phyloP scores from a whole-genome alignment of 2,888 invertebrate genomes.

The Rhyacophila evoluta region DNA sequence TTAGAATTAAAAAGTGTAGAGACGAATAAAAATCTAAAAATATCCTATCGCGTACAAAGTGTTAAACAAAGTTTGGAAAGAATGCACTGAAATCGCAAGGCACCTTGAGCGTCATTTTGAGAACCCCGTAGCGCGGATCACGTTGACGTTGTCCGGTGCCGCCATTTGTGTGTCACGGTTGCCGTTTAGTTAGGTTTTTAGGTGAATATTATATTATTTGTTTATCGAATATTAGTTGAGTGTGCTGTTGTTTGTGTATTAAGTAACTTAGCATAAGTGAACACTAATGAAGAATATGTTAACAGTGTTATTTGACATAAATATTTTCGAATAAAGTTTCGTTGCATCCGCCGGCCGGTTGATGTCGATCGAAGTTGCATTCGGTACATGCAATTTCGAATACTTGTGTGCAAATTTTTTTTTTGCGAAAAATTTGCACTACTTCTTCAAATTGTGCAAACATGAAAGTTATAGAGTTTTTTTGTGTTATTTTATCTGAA shows the following conservation, averaged over 20 bases:
- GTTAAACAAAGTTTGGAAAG: constrained; percentile 55
- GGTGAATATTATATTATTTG: constrained; percentile 67
- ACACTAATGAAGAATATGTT: constrained; percentile 11
- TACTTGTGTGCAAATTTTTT: constrained; percentile 41
- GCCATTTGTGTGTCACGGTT: constrained; percentile 76
- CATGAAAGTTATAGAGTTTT: not conserved
- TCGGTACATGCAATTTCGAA: constrained; percentile 49
- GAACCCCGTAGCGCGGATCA: constrained; percentile 80
- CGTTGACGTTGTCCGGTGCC: constrained; percentile 75
- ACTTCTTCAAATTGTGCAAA: not conserved
- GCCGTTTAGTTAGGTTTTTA: constrained; percentile 73
- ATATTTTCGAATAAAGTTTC: constrained; percentile 48
- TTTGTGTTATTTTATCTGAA: not conserved
- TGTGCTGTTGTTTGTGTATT: constrained; percentile 62
- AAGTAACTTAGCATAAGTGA: constrained; percentile 57
- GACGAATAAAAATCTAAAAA: constrained; percentile 48
- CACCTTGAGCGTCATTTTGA: constrained; percentile 85
- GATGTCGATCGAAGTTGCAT: constrained; percentile 52
- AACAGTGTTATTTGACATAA: constrained; percentile 34
- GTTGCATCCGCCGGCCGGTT: constrained; percentile 52
- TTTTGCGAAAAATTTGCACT: constrained; percentile 28
- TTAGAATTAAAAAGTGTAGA: constrained; percentile 31
- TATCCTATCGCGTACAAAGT: constrained; percentile 44
- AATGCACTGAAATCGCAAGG: constrained; percentile 73
- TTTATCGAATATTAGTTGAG: constrained; percentile 39